Conservation (phyloP, 2,797 vertebrate genomes). For the Gymnodraco acuticeps region DNA sequence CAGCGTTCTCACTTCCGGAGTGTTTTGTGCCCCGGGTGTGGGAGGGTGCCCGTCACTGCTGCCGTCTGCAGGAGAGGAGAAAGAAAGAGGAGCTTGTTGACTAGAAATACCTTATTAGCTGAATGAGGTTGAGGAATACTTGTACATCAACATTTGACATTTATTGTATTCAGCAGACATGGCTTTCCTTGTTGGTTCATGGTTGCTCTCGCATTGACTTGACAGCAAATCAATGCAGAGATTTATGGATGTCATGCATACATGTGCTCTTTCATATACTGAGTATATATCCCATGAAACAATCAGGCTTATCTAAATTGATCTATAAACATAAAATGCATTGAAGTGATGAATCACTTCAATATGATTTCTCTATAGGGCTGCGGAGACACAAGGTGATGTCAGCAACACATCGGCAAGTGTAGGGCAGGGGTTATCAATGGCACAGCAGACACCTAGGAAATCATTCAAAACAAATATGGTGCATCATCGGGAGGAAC, state of each 20-base stretch:
- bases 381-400: conserved; percentile 69
- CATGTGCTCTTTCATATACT: conserved; percentile 42
- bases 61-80: conserved; percentile 90
- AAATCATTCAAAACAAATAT: conserved; percentile 70
- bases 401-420: conserved; percentile 68
- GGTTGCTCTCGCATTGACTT: conserved; percentile 56
- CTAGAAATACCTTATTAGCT: conserved; percentile 4
- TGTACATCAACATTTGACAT: conserved; percentile 16
- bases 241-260: conserved; percentile 74
- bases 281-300: conserved; percentile 27
- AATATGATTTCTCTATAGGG: conserved; percentile 43
- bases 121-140: neutral
- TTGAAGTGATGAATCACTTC: conserved; percentile 54
- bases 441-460: conserved; percentile 73
- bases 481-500: conserved; percentile 53
- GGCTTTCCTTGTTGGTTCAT: conserved; percentile 45
- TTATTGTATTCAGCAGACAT: conserved; percentile 40
- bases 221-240: conserved; percentile 62
- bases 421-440: conserved; percentile 67
- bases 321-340: conserved; percentile 39
- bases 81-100: conserved; percentile 32
- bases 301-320: conserved; percentile 17
- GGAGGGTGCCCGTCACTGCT: conserved; percentile 96
- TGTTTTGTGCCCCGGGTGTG: conserved; percentile 95
- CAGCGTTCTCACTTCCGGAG: conserved; percentile 95